Conservation (phyloP, 2,113 vertebrate species). For the Semicossyphus pulcher region DNA sequence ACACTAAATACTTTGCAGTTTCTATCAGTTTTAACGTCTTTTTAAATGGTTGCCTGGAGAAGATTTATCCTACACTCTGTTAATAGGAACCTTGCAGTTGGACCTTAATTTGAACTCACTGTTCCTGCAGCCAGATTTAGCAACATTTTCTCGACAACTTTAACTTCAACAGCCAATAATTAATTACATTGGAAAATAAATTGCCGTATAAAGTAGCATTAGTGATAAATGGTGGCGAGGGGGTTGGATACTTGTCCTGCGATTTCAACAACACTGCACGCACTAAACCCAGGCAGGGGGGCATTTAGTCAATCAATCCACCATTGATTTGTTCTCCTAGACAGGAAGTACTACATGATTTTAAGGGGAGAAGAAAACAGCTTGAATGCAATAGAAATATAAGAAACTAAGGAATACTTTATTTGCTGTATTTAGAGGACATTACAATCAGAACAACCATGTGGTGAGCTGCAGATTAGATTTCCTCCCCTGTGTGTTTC, state of each 20-base stretch:
- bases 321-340: slow-evolving; percentile 15
- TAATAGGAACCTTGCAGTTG: too few relatives aligned
- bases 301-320: slow-evolving; percentile 14
- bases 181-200: slow-evolving; percentile 25
- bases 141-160: slow-evolving; percentile 11
- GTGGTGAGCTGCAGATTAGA: slow-evolving; percentile 2
- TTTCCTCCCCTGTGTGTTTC: not conserved
- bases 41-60: too few relatives aligned
- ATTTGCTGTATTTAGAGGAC: slow-evolving; percentile 5
- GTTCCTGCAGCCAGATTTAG: slow-evolving; percentile 14
- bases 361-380: slow-evolving; percentile 7
- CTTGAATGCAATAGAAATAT: not conserved
- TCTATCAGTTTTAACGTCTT: too few relatives aligned
- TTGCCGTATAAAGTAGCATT: slow-evolving; percentile 34
- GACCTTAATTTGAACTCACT: too few relatives aligned
- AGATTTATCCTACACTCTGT: too few relatives aligned
- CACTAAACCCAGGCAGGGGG: slow-evolving; percentile 1
- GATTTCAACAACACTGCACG: slow-evolving; percentile 20
- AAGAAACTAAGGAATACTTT: not conserved
- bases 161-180: slow-evolving; percentile 24
- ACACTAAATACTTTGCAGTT: too few relatives aligned
- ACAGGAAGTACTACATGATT: not conserved
- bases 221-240: slow-evolving; percentile 4
- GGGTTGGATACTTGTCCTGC: not conserved
- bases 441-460: not conserved